phyloP scores from a whole-genome alignment of 2,113 vertebrate genomes.

The Caretta caretta region DNA sequence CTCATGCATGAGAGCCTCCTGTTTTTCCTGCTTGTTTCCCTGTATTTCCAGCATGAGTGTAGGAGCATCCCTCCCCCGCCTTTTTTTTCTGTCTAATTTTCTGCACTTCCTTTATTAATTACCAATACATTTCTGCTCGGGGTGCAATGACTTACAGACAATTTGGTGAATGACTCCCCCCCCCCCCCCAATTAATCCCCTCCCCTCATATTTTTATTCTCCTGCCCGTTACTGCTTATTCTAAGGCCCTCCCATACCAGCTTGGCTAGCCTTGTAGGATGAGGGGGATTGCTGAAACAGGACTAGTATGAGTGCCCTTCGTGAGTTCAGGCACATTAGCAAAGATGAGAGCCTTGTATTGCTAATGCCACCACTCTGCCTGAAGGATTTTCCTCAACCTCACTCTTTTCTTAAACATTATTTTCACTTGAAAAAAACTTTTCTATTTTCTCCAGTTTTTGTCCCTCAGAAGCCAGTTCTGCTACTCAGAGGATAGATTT shows the following conservation, averaged over 20 bases:
- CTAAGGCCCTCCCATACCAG: background rate
- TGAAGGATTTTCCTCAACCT: slow-evolving; percentile 48
- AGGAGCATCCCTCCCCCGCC: slow-evolving; percentile 22
- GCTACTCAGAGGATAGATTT: slow-evolving; percentile 63
- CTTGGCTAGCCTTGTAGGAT: background rate
- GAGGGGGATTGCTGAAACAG: background rate
- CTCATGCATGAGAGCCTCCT: slow-evolving; percentile 45
- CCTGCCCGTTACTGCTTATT: background rate
- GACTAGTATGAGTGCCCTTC: background rate
- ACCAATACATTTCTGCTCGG: background rate
- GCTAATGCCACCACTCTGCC: slow-evolving; percentile 1
- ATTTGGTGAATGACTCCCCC: background rate
- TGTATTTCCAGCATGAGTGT: background rate
- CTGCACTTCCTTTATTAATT: background rate
- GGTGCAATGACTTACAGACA: background rate
- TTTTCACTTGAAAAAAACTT: slow-evolving; percentile 49
- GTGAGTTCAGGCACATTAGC: slow-evolving; percentile 13
- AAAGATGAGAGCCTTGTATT: background rate
- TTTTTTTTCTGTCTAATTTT: background rate
- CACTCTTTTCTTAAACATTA: slow-evolving; percentile 54
- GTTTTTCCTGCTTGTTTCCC: background rate
- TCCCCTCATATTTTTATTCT: background rate
- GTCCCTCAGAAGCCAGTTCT: slow-evolving; percentile 64
- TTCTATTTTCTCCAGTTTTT: slow-evolving; percentile 52
- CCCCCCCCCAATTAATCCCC: background rate